Conservation (phyloP, 1,140 invertebrate species). For the Drosophila fuyamai region DNA sequence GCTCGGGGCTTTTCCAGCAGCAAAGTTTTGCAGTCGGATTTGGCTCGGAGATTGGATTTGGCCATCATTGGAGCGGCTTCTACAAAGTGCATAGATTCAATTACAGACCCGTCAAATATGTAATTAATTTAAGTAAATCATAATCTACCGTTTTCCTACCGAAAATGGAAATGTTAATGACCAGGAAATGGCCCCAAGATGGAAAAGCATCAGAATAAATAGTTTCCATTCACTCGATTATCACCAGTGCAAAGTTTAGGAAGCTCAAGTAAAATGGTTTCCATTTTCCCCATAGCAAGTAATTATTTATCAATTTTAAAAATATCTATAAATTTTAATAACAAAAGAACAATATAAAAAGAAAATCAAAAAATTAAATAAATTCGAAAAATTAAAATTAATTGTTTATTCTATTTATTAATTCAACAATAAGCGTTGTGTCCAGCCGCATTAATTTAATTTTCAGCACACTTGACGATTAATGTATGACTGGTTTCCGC, state of each 20-base stretch:
- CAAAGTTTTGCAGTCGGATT: constrained; percentile 49
- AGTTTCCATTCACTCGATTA: neutral
- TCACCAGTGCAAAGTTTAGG: neutral
- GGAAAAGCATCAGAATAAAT: constrained; percentile 25
- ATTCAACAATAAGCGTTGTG: too few relatives aligned
- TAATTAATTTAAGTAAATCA: constrained; percentile 76
- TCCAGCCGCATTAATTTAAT: too few relatives aligned
- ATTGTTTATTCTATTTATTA: too few relatives aligned
- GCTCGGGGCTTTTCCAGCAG: constrained; percentile 10
- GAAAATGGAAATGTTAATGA: constrained; percentile 59
- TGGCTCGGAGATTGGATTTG: constrained; percentile 66
- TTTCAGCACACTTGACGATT: too few relatives aligned
- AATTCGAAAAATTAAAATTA: too few relatives aligned
- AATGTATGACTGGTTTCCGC: too few relatives aligned
- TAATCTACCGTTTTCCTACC: constrained; percentile 25
- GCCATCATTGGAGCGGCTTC: constrained; percentile 54
- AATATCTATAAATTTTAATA: too few relatives aligned
- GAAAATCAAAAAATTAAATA: too few relatives aligned
- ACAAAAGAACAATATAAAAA: too few relatives aligned
- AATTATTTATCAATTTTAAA: too few relatives aligned
- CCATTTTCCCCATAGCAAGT: too few relatives aligned
- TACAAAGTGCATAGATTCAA: constrained; percentile 51
- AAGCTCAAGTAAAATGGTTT: too few relatives aligned
- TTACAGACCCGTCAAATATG: constrained; percentile 59
- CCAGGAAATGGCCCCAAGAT: constrained; percentile 32